Percentiles rank a stretch among this genome's conserved stretches.
These are phyloP conservation scores for Acridotheres tristis DNA, from an alignment of 2,797 vertebrate species.

Conservation along the genomic window DNA sequence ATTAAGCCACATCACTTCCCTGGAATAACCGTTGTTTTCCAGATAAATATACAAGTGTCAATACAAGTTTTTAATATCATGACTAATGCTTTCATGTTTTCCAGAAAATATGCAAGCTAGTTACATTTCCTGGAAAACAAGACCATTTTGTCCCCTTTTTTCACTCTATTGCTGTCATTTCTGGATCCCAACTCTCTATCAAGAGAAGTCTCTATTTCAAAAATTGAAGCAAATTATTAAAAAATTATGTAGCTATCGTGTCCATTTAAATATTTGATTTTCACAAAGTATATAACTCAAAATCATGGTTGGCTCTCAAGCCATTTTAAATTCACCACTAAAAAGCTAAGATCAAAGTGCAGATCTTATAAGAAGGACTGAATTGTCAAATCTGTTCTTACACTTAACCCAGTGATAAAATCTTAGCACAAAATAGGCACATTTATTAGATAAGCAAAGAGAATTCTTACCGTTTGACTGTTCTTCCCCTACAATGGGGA, in stretches of 20 bases:
- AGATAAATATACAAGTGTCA: background rate
- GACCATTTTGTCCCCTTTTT: background rate
- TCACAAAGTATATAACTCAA: background rate
- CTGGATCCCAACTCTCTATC: background rate
- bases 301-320: background rate
- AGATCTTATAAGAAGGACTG: background rate
- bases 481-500: background rate
- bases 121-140: background rate
- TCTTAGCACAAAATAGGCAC: background rate
- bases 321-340: background rate
- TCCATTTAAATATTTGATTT: background rate
- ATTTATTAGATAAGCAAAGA: background rate
- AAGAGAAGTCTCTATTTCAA: background rate
- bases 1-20: background rate
- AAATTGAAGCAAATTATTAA: background rate
- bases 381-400: background rate
- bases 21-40: background rate
- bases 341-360: background rate
- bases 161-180: background rate
- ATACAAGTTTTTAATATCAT: background rate
- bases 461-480: background rate
- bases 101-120: background rate
- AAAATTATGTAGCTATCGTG: background rate
- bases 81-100: background rate
- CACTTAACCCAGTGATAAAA: background rate